Evolutionary conservation across 2,113 vertebrate species (phyloP), one percentile per base, ranked within the genome.

Genomic region (Corythornis cristatus): DNA sequence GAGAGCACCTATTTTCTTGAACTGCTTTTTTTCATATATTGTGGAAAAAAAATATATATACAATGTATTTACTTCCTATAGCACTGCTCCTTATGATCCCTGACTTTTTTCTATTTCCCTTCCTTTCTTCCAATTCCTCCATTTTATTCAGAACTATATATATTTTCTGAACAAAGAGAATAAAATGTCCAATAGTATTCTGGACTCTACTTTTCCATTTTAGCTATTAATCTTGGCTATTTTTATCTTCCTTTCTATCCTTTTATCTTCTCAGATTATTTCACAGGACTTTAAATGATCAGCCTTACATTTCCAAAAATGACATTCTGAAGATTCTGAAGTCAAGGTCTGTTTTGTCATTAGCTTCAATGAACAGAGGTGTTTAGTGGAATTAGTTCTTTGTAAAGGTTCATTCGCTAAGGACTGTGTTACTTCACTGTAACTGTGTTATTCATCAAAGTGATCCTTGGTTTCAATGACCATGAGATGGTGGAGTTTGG

Each of bases 51-150:
- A 1, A 15, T 45, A 58, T 75, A 72, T 88, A 56, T 42, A 9
- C 3, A 43, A n/a, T 1, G 0, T 29, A 3, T 40, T 79, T 4
- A 0, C 11, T 95, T 77, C 61, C n/a, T 46, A 21, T 15, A 51
- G 3, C 6, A 43, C 22, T 14, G 12, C 3, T 67, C 0, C 53
- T 84, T 50, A 23, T 65, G 23, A 56, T 43, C 8, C 56, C n/a
- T 89, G 3, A 4, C 25, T 68, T 11, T 76, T 67, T 78, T 45
- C 22, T 68, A 14, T 53, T 57, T 83, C n/a, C 4, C 2, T 48
- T 76, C 12, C 6, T 67, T 72, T 73, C 10, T 46, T 53, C 68
- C 16, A 54, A 4, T 40, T 46, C 6, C 20, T 87, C 21, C 2
- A 15, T 54, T 89, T 87, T 58, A 57, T 58, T 7, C 8, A 67